Evolutionary conservation across 2,113 vertebrate species (phyloP), one percentile per base, ranked within the genome.

Genomic region (Tursiops truncatus): DNA sequence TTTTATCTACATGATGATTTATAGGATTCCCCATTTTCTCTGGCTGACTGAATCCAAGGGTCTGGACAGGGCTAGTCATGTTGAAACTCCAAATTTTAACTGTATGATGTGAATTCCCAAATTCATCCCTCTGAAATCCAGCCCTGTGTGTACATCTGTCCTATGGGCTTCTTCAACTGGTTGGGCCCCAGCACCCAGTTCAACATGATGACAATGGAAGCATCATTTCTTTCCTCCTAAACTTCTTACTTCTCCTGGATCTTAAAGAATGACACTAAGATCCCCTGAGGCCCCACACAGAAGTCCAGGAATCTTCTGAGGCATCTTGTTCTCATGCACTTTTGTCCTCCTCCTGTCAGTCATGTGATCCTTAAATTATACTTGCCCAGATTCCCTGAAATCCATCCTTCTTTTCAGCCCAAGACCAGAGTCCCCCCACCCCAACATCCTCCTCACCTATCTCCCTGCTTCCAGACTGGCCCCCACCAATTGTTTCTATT

Each of bases 1-100:
- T 98, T 98, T 98, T 98, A 98, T 98, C 98, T 98, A 96, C 87
- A 91, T 91, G 93, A 98, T 97, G 97, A 98, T 98, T 98, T 98
- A 98, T 97, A 96, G 98, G 93, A 93, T 83, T 90, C 85, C 58
- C 58, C 53, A 44, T 92, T 98, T 97, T 97, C 98, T 98, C 97
- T 95, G 91, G 94, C 76, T 98, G 94, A 96, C 93, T 96, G 88
- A 97, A 97, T 96, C 76, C 90, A 50, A 21, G 31, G 56, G 6
- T 58, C 50, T 63, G 4, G 67, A 53, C 47, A 71, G 86, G 47
- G 56, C 21, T 3, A 5, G 68, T 56, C 60, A 60, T 28, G 1
- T 13, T 28, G 28, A 87, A 23, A 56, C 62, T 53, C 31, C 58
- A 36, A 56, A 89, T 33, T 70, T 25, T 44, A 18, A 71, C 41